Evolutionary conservation across 2,888 invertebrate species (phyloP), one percentile per base, ranked within the genome.

Genomic region (Tryphoninae sp.): DNA sequence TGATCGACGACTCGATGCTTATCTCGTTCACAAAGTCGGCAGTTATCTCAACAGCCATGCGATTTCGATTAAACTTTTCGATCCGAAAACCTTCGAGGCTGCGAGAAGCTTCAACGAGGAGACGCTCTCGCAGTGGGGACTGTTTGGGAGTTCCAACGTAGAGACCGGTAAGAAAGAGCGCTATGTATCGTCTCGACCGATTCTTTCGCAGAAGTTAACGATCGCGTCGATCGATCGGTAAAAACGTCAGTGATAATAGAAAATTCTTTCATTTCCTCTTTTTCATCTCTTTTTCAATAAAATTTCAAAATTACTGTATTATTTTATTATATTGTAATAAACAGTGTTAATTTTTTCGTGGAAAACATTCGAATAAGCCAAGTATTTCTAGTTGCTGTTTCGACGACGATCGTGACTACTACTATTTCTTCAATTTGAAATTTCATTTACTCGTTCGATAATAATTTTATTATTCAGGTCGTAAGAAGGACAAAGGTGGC

Each of bases 1-100:
- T 11, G 96, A 96, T 87, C 95, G 95, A 68, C 93, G 96, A 45
- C 91, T 97, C 69, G 96, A 97, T 89, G 96, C 95, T 58, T 96
- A 95, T 86, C 93, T 97, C 45, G 88, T 96, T 84, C 95, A 95
- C 86, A 95, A 95, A 89, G 92, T 97, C 68, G 95, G 95, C 19
- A 94, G 93, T 83, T 96, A 96, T 85, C 92, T 97, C 81, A 95
- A 95, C 89, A 95, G 95, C 4, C 96, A 96, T 87, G 95, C 96
- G 0, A 93, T 97, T 82, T 95, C 95, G 81, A 93, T 97, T 81
- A 95, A 95, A 88, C 92, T 97, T 62, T 93, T 96, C 87, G 95
- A 96, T 89, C 94, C 95, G 16, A 92, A 92, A 77, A 93, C 94
- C 1, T 93, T 94, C 61, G 94, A 94, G 49, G 94, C 94, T 80